phyloP scores from a whole-genome alignment of 2,797 vertebrate species.

The Falco concolor region DNA sequence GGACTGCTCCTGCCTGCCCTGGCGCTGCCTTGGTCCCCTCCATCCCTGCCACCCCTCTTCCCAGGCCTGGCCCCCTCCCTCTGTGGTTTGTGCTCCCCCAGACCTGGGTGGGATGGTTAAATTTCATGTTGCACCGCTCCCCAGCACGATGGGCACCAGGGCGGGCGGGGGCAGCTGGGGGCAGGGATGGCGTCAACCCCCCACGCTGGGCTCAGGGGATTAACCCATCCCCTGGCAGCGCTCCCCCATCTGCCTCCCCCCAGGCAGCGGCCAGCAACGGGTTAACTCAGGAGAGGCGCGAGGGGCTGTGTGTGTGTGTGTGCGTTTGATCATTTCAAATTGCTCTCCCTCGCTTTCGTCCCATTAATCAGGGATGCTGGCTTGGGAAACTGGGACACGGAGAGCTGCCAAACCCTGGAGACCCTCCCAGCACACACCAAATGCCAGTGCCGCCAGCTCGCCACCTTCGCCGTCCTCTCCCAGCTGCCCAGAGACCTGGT shows the following conservation, averaged over 20 bases:
- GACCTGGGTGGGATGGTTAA: background rate
- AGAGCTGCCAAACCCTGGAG: slow-evolving; percentile 93
- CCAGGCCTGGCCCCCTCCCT: background rate
- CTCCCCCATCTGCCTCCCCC: background rate
- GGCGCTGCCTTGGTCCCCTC: background rate
- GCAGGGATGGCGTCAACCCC: background rate
- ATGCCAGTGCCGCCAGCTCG: slow-evolving; percentile 94
- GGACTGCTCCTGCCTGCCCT: background rate
- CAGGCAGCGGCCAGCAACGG: background rate
- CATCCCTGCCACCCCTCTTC: background rate
- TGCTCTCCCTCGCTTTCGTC: background rate
- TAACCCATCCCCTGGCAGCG: background rate
- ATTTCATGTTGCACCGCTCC: background rate
- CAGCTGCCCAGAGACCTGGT: slow-evolving; percentile 96
- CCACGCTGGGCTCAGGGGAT: accelerated
- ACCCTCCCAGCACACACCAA: slow-evolving; percentile 91
- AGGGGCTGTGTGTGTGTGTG: background rate
- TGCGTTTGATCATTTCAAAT: slow-evolving; percentile 10
- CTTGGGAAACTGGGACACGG: slow-evolving; percentile 92
- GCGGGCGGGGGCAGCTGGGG: background rate
- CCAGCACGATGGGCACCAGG: background rate
- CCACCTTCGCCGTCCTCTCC: slow-evolving; percentile 93
- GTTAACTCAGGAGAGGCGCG: background rate
- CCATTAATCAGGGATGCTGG: slow-evolving; percentile 85
- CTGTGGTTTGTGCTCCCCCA: background rate